These are phyloP conservation scores for Eucidaris tribuloides DNA, from an alignment of 35 echinoderm and acorn worm genomes.

Conservation along the genomic window DNA sequence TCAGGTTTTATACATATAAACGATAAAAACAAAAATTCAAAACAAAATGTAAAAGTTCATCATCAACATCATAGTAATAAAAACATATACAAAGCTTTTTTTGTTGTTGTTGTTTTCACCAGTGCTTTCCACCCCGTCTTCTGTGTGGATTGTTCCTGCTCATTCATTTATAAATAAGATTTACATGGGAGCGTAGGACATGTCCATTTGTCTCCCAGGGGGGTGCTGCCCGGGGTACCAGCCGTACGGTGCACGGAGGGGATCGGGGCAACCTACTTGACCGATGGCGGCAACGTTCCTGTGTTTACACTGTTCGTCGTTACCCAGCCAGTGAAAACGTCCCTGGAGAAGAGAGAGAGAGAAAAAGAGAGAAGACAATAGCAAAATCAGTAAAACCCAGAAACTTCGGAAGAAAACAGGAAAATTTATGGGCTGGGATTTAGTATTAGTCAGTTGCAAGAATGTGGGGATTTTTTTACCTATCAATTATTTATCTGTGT, in stretches of 20 bases:
- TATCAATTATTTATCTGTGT: too few species aligned
- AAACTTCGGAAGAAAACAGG: too few species aligned
- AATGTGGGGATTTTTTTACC: too few species aligned
- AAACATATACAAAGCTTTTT: not conserved
- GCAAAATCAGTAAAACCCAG: too few species aligned
- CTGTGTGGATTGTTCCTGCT: not conserved
- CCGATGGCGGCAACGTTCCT: conserved; percentile 40
- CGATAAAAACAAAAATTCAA: too few species aligned
- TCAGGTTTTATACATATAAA: too few species aligned
- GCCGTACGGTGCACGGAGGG: conserved; percentile 8
- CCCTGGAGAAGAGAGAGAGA: conserved; percentile 35
- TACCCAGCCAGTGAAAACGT: conserved; percentile 72
- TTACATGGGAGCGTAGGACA: conserved; percentile 32
- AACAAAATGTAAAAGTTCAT: not conserved
- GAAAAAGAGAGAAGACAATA: conserved; percentile 9
- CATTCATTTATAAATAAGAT: conserved; percentile 38
- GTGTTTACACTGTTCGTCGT: conserved; percentile 40
- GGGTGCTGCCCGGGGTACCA: conserved; percentile 22
- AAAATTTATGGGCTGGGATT: too few species aligned
- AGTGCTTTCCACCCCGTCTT: conserved; percentile 21
- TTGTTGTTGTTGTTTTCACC: not conserved
- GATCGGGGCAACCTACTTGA: conserved; percentile 45
- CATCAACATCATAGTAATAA: not conserved
- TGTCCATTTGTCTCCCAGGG: conserved; percentile 36
- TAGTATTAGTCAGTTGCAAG: too few species aligned